Conservation (phyloP, 2,888 invertebrate genomes). For the Troglohyphantes excavatus region DNA sequence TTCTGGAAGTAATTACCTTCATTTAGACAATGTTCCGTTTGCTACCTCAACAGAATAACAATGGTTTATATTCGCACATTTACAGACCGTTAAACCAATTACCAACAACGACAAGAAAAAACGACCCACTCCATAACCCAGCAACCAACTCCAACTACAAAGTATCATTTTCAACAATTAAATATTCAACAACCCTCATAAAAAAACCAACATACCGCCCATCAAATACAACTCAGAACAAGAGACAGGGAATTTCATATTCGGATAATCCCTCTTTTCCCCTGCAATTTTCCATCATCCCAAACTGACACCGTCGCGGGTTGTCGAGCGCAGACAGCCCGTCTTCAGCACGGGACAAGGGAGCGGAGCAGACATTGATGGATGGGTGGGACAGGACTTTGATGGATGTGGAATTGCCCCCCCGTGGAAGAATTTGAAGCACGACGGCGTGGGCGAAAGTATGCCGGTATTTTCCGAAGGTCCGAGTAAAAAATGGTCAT, state of each 20-base stretch:
- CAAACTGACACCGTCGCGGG: constrained; percentile 26
- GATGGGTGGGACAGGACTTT: constrained; percentile 55
- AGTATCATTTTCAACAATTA: no score
- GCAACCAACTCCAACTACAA: no score
- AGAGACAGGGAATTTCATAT: constrained; percentile 54
- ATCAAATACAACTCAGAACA: constrained; percentile 12
- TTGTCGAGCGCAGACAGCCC: background rate
- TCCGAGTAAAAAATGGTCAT: background rate
- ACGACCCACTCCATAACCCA: no score
- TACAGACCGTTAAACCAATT: no score
- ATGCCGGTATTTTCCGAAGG: background rate
- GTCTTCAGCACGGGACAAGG: background rate
- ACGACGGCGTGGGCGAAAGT: background rate
- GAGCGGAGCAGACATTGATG: constrained; percentile 47
- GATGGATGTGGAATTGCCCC: constrained; percentile 54
- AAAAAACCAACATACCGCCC: no score
- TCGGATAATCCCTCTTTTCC: constrained; percentile 31
- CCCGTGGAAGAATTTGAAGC: constrained; percentile 41
- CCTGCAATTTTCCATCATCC: constrained; percentile 31
- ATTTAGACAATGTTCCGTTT: no score
- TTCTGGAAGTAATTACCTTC: no score
- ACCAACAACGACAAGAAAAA: no score
- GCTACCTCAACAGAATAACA: no score
- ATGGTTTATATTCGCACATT: no score
- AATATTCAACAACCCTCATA: no score